phyloP scores from a whole-genome alignment of 2,113 vertebrate species.

The Nannospalax galili region DNA sequence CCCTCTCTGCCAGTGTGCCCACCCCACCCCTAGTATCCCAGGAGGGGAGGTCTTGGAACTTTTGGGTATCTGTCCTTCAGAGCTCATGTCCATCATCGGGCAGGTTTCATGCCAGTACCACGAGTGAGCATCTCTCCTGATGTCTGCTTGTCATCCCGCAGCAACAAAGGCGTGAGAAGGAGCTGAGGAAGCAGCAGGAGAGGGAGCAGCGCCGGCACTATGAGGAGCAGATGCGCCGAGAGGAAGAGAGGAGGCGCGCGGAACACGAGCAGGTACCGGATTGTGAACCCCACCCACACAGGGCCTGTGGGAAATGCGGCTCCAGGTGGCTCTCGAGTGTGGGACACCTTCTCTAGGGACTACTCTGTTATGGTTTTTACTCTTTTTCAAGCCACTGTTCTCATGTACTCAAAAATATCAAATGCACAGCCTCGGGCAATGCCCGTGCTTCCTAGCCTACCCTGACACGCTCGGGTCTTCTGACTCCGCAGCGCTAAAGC shows the following conservation, averaged over 20 bases:
- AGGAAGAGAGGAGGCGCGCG: conserved; percentile 96
- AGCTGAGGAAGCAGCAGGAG: conserved; percentile 98
- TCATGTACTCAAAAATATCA: conserved; percentile 52
- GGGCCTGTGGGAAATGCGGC: rapidly evolving
- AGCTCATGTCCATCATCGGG: rapidly evolving
- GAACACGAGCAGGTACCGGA: conserved; percentile 96
- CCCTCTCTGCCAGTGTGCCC: not conserved
- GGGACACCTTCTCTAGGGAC: not conserved
- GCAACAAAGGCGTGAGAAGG: conserved; percentile 97
- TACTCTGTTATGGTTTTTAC: not conserved
- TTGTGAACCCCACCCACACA: rapidly evolving
- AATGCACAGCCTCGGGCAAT: conserved; percentile 49
- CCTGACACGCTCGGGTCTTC: not conserved
- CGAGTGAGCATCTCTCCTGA: not conserved
- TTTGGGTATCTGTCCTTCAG: not conserved
- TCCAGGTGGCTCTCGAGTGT: rapidly evolving
- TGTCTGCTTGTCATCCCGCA: conserved; percentile 75
- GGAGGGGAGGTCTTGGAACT: too few species aligned
- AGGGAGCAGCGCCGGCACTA: conserved; percentile 96
- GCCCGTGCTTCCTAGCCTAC: not conserved
- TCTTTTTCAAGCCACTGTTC: not conserved
- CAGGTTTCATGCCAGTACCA: not conserved
- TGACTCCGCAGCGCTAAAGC: not conserved
- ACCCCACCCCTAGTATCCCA: rapidly evolving
- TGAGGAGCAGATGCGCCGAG: conserved; percentile 95